Evolutionary conservation across 2,797 vertebrate genomes (phyloP).

Genomic region (Hydrolagus colliei): DNA sequence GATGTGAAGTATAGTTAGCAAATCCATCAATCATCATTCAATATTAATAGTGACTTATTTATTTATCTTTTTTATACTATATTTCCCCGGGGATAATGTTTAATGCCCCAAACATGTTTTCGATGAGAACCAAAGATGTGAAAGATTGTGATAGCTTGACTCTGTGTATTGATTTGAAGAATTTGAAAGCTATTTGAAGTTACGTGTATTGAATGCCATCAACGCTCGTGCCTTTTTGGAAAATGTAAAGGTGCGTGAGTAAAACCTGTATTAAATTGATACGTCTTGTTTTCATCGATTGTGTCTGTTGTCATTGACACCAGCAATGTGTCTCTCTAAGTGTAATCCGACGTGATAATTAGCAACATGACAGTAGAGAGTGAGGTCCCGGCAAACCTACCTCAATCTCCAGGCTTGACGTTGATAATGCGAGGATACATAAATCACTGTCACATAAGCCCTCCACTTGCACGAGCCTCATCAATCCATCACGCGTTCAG

Average conservation of each 20-base stretch:
- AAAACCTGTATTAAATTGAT: conserved; percentile 53
- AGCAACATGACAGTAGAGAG: conserved; percentile 44
- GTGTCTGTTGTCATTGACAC: conserved; percentile 21
- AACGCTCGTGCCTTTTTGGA: neutral
- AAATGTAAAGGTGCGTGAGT: conserved; percentile 47
- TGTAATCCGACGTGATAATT: conserved; percentile 40
- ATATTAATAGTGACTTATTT: conserved; percentile 23
- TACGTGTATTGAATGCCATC: conserved; percentile 6
- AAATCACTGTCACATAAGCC: conserved; percentile 49
- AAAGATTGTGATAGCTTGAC: conserved; percentile 19
- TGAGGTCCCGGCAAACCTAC: conserved; percentile 46
- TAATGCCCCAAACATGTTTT: neutral
- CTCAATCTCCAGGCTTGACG: conserved; percentile 48
- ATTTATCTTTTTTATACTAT: conserved; percentile 4
- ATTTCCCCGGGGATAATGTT: neutral
- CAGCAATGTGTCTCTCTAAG: conserved; percentile 34
- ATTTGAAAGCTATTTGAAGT: neutral
- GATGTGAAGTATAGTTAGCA: neutral
- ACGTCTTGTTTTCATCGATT: conserved; percentile 50
- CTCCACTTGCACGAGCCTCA: conserved; percentile 51
- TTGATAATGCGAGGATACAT: conserved; percentile 49
- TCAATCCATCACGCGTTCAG: conserved; percentile 64
- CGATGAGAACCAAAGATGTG: neutral
- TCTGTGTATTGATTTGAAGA: conserved; percentile 4
- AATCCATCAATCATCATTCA: conserved; percentile 8